Percentiles rank a stretch among this genome's conserved stretches.
phyloP scores from a whole-genome alignment of 1,140 invertebrate species.

The Luehdorfia chinensis region DNA sequence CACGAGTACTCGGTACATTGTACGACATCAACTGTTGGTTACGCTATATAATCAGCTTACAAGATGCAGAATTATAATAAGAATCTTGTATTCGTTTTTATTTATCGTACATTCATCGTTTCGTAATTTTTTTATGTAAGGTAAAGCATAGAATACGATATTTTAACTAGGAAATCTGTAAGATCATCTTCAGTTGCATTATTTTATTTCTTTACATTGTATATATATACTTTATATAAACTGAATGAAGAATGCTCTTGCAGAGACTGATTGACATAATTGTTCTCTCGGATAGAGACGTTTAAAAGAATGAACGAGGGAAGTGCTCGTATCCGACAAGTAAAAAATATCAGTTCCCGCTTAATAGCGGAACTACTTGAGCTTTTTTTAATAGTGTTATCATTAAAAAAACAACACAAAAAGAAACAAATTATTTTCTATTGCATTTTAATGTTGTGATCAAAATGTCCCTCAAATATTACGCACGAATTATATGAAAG shows the following conservation, averaged over 20 bases:
- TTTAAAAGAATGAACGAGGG: slow-evolving; percentile 16
- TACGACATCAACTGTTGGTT: slow-evolving; percentile 8
- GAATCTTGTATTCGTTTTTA: slow-evolving; percentile 10
- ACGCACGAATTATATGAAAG: slow-evolving; percentile 16
- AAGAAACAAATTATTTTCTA: slow-evolving; percentile 2
- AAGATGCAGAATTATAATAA: slow-evolving; percentile 2
- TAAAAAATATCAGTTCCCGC: no score
- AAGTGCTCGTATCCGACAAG: slow-evolving; percentile 10
- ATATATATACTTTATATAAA: no score
- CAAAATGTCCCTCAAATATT: slow-evolving; percentile 10
- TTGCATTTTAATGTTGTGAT: not conserved
- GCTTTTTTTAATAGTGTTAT: no score
- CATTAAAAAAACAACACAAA: no score
- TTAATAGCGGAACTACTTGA: no score
- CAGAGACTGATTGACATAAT: slow-evolving; percentile 14
- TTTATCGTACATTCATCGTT: not conserved
- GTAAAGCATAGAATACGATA: no score
- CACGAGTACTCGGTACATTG: slow-evolving; percentile 11
- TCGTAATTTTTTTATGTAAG: no score
- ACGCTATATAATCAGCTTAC: slow-evolving; percentile 10
- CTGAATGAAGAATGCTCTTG: no score
- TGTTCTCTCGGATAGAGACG: slow-evolving; percentile 11
- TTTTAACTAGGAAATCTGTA: no score
- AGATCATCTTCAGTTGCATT: no score
- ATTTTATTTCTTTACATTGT: no score